Evolutionary conservation across 2,113 vertebrate species (phyloP).

Genomic region (Emydura subglobosa): DNA sequence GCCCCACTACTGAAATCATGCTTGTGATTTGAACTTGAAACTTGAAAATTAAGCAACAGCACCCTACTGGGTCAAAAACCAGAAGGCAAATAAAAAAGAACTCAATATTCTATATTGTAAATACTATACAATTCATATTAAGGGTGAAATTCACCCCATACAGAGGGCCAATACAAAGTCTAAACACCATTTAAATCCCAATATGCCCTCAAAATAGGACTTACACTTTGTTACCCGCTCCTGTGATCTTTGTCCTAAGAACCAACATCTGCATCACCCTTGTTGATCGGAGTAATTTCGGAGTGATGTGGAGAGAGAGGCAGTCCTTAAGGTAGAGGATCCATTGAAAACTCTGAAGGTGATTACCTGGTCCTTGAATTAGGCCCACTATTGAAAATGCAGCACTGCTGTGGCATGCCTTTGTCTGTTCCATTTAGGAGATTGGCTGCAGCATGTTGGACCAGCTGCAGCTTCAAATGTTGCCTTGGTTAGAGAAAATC

Average conservation of each 20-base stretch:
- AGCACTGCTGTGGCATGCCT: neutral
- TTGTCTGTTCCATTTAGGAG: neutral
- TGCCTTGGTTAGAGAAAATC: neutral
- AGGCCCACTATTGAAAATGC: neutral
- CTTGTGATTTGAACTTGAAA: too few relatives aligned
- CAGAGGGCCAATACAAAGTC: neutral
- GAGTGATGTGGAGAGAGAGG: neutral
- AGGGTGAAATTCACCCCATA: neutral
- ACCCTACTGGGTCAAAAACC: neutral
- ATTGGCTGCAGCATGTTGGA: neutral
- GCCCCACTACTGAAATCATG: neutral
- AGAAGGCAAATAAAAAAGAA: neutral
- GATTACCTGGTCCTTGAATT: neutral
- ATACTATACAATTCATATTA: neutral
- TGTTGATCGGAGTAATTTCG: neutral
- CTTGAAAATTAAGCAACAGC: neutral
- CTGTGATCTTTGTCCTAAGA: neutral
- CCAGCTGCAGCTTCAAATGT: neutral
- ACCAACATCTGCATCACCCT: neutral
- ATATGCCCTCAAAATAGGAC: neutral
- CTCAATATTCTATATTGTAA: neutral
- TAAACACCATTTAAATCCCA: neutral
- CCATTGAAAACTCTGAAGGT: neutral
- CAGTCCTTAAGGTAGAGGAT: neutral
- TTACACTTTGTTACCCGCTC: neutral